Conservation (phyloP, 2,888 invertebrate species). For the Dicyrtoma fusca region DNA sequence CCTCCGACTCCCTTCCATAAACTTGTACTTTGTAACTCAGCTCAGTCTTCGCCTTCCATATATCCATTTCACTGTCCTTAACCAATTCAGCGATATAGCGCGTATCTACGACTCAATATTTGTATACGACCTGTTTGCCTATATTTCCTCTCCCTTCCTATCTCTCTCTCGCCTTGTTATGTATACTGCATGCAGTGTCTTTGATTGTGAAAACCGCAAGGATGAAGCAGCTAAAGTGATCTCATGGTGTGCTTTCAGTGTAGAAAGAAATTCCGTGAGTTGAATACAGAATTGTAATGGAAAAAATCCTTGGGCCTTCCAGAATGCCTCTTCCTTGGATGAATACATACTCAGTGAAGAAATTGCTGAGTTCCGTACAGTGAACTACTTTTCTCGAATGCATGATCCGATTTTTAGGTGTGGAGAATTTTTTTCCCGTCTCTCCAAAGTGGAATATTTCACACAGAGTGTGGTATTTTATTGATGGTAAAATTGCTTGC, state of each 20-base stretch:
- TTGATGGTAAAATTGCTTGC: not conserved
- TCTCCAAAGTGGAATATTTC: conserved; percentile 4
- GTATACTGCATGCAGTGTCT: too few relatives aligned
- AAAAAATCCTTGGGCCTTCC: conserved; percentile 29
- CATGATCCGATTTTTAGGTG: conserved; percentile 30
- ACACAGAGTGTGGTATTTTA: conserved; percentile 10
- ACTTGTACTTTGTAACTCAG: too few relatives aligned
- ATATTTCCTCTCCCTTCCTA: not conserved
- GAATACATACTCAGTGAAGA: too few relatives aligned
- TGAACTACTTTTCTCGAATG: conserved; percentile 20
- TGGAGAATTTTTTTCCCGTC: conserved; percentile 9
- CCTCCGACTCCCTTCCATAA: too few relatives aligned
- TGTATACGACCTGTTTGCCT: too few relatives aligned
- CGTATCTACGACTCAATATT: too few relatives aligned
- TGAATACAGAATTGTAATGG: conserved; percentile 37
- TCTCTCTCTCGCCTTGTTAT: too few relatives aligned
- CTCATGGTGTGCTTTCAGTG: conserved; percentile 29
- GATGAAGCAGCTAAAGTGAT: conserved; percentile 31
- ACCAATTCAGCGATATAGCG: not conserved
- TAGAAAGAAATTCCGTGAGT: conserved; percentile 38
- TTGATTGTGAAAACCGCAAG: conserved; percentile 41
- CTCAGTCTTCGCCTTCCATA: too few relatives aligned
- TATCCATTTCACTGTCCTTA: not conserved
- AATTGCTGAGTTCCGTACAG: conserved; percentile 15
- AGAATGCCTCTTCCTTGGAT: conserved; percentile 30